Evolutionary conservation across 2,888 invertebrate genomes (phyloP), one percentile per base, ranked within the genome.

Genomic region (Chironomus tentans): DNA sequence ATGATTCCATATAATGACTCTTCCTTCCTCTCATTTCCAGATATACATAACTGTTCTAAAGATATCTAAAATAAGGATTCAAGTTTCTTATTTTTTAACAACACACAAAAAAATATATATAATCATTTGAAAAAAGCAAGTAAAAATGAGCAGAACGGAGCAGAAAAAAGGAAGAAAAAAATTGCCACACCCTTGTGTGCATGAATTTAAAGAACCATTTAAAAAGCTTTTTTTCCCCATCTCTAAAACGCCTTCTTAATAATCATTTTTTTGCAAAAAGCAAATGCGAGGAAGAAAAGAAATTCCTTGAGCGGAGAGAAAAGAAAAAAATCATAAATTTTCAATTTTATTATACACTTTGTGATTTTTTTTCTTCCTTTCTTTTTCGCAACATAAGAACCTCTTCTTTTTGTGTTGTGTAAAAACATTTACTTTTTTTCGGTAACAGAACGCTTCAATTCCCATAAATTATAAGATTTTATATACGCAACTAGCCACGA

Each of bases 341-440:
- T 72, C 72, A 72, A 72, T 72, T 72, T 72, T 72, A 72, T 72
- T 72, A 72, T 72, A 61, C 72, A 72, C 72, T 72, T 72, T 72
- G 46, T 72, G 72, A 72, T 72, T 72, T 70, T 70, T 46, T 70
- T 21, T 48, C 70, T 48, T 38, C 38, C 38, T 38, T 38, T 38
- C 48, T 56, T 15, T 71, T 56, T 71, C 15, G 71, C 71, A 71
- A 70, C 48, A 22, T 7, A 70, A 50, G 38, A 72, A 62, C 10
- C 15, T 48, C n/a, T 48, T 48, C 48, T 48, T 48, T 50, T 71
- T 71, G 61, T 21, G 61, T 72, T 72, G 47, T 18, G 61, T 61
- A 61, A 72, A 62, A 61, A 61, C 38, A 12, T 72, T 61, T 38
- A 21, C 62, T 46, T 69, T 38, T 71, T 70, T 70, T 70, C 5